A percentile compares a stretch with the other conserved stretches of the same genome.
phyloP scores from a whole-genome alignment of 2,888 invertebrate genomes.

The Thysanoteuthis rhombus region DNA sequence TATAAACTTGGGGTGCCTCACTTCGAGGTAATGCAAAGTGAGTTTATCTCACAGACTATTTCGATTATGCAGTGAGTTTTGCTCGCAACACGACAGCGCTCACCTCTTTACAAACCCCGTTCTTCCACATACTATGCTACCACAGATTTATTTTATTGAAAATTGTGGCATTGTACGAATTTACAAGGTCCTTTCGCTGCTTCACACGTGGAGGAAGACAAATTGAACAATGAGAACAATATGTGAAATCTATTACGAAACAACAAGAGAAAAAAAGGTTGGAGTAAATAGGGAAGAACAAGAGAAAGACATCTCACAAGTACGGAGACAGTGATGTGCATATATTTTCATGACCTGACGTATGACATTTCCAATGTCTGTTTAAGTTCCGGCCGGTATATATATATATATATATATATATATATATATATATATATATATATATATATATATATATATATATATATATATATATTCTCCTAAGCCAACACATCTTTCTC shows the following conservation, averaged over 20 bases:
- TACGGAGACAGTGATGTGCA: background rate
- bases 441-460: background rate
- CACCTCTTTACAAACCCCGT: too few relatives aligned
- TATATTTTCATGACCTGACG: background rate
- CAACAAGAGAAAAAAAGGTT: fast-evolving
- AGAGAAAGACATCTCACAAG: background rate
- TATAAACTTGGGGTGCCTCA: too few relatives aligned
- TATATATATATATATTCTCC: background rate
- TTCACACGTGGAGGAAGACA: background rate
- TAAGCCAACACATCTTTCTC: background rate
- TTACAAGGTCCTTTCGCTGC: background rate
- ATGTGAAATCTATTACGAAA: background rate
- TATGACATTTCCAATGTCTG: background rate
- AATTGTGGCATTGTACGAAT: too few relatives aligned
- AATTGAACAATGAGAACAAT: background rate
- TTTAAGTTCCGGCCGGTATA: background rate
- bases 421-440: background rate
- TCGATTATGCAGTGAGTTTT: too few relatives aligned
- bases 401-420: background rate
- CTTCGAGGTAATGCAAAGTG: too few relatives aligned
- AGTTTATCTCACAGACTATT: too few relatives aligned
- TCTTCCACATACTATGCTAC: too few relatives aligned
- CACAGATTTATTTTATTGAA: too few relatives aligned
- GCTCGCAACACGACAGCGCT: too few relatives aligned
- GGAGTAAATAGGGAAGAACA: background rate